Evolutionary conservation across 2,888 invertebrate species (phyloP), one percentile per base, ranked within the genome.

Genomic region (Sarcophaga carnaria): DNA sequence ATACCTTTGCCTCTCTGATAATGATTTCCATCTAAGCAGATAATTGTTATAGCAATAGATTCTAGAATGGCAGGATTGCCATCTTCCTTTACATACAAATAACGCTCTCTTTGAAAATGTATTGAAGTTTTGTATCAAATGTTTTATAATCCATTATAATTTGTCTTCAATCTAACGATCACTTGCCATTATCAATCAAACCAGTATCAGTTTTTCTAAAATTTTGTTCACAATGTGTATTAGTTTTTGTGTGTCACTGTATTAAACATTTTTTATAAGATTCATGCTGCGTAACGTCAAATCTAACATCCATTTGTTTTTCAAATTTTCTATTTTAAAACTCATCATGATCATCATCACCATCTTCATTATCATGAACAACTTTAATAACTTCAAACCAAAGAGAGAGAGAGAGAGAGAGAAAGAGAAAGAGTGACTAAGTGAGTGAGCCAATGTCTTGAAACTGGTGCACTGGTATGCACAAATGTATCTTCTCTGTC

Each of bases 291-390:
- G 54, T 87, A 78, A 84, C 78, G 77, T 60, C 47, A 71, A 78
- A 81, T 83, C 83, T 83, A 81, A 83, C 86, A 84, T 71, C 75
- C 86, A 84, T 81, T 84, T 70, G 20, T n/a, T 37, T 70, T 20
- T 64, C 14, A 54, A 54, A 54, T 27, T 67, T 74, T 69, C 66
- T 78, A 72, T 67, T 83, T 83, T 10, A 60, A 78, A 83, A 83
- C 78, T 12, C 54, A 54, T 54, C 54, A 59, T 70, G 79, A 69
- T 77, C 22, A 60, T 77, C 27, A 60, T 54, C 47, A 49, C 6
- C 17, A 49, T 6, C 54, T 27, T 66, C 22, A 64, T 60, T 20
- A 47, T 59, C 37, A 60, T 37, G 27, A 47, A 25, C 63, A 79
- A 75, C 25, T 75, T 45, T 25, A 37, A 37, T 37, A 37, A 37